Evolutionary conservation across 2,797 vertebrate species (phyloP), one percentile per base, ranked within the genome.

Genomic region (Carapus acus): DNA sequence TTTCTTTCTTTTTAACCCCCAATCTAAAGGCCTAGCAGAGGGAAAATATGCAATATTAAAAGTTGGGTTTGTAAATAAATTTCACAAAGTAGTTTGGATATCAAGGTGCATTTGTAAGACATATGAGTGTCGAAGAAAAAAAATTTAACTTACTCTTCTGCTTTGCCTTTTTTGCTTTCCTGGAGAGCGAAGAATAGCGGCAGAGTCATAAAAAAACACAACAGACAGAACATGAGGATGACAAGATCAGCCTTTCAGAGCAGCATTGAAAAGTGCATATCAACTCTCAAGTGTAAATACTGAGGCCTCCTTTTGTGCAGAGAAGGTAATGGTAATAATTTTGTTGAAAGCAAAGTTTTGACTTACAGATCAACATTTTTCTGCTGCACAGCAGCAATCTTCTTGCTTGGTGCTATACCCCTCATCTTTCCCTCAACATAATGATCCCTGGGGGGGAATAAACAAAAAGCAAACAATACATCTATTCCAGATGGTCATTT

Each of bases 381-480:
- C 87, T 95, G 93, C 78, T 94, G 93, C 86, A 94, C 88, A 77
- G 92, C 91, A 82, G 94, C 90, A 60, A 93, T 90, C 88, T 96
- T 96, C 91, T 96, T 96, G 73, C 91, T 94, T 21, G 94, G 94
- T 85, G 93, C 90, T 82, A 92, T 90, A 70, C 93, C 94, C 89
- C 93, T 92, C 94, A 95, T 94, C 91, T 93, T 96, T 80, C 93
- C 94, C 85, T 96, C 94, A 85, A 92, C 93, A 93, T 94, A 95
- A 33, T 96, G 93, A 77, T 96, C 93, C 90, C 94, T 95, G 82
- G 1, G 62, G 74, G 49, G 20, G 51, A 37, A 42, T 33, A 36
- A 33, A 44, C 2, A 0, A 44, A 3, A 9, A 36, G 8, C 31
- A 20, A 9, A 33, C 31, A 33, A 3, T 9, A 33, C 24, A 4